phyloP scores from a whole-genome alignment of 2,797 vertebrate genomes.

The Catamblyrhynchus diadema region DNA sequence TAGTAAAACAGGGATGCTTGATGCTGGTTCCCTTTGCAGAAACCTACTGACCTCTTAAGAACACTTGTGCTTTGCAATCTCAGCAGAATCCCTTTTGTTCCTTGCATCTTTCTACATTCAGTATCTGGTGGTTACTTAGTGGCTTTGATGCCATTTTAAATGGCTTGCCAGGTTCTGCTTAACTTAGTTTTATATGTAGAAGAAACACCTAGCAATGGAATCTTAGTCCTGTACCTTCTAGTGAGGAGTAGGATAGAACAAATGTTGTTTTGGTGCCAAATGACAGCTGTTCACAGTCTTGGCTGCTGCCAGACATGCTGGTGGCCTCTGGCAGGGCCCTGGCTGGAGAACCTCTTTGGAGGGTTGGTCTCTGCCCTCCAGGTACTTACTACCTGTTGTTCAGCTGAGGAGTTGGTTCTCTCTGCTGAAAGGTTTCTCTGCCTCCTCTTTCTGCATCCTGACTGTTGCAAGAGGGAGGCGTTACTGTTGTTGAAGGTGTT shows the following conservation, averaged over 20 bases:
- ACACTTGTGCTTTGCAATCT: not conserved
- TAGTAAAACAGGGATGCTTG: not conserved
- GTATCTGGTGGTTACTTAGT: not conserved
- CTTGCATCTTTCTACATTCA: not conserved
- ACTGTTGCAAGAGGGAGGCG: not conserved
- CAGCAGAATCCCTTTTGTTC: not conserved
- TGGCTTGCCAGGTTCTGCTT: not conserved
- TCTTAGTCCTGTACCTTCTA: not conserved
- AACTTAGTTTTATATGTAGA: not conserved
- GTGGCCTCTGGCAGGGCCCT: not conserved
- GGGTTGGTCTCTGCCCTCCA: not conserved
- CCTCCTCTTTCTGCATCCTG: not conserved
- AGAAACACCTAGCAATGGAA: not conserved
- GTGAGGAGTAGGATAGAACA: not conserved
- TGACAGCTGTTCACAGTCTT: not conserved
- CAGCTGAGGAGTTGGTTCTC: not conserved
- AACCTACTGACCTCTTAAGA: not conserved
- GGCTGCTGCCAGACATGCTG: not conserved
- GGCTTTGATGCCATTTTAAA: not conserved
- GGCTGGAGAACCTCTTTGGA: not conserved
- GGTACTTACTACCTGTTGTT: not conserved
- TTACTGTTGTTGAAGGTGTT: not conserved
- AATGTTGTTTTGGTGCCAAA: not conserved
- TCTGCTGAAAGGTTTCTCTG: not conserved
- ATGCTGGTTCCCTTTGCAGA: not conserved